These are phyloP conservation scores for Drosophila subsilvestris DNA, from an alignment of 2,888 invertebrate genomes.

Conservation along the genomic window DNA sequence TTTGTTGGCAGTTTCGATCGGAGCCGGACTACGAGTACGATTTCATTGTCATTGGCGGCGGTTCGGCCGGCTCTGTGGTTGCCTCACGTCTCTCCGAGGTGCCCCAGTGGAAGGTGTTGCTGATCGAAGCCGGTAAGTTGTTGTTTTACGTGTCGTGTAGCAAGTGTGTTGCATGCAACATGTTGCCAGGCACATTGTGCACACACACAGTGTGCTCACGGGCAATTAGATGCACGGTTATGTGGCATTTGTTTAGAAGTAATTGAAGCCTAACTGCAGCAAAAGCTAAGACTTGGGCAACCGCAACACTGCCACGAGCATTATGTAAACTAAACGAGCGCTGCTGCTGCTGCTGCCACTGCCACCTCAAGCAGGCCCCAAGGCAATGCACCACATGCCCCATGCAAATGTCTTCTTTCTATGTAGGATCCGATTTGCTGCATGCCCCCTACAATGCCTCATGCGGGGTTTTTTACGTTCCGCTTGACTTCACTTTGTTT, in stretches of 20 bases:
- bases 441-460: slow-evolving; percentile 36
- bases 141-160: slow-evolving; percentile 13
- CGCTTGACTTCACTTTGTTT: slow-evolving; percentile 51
- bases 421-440: slow-evolving; percentile 23
- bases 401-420: slow-evolving; percentile 58
- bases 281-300: slow-evolving; percentile 48
- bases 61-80: slow-evolving; percentile 84
- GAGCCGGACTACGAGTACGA: slow-evolving; percentile 84
- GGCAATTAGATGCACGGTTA: slow-evolving; percentile 72
- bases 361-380: slow-evolving; percentile 1
- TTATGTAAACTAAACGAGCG: slow-evolving; percentile 72
- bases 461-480: slow-evolving; percentile 29
- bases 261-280: slow-evolving; percentile 74
- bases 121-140: slow-evolving; percentile 84
- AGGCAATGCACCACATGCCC: slow-evolving; percentile 37
- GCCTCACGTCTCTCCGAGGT: slow-evolving; percentile 84
- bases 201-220: slow-evolving; percentile 32
- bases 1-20: slow-evolving; percentile 80
- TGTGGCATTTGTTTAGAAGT: slow-evolving; percentile 76
- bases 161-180: slow-evolving; percentile 35
- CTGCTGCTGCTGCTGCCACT: slow-evolving; percentile 43
- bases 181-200: slow-evolving; percentile 25
- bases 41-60: slow-evolving; percentile 84
- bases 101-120: slow-evolving; percentile 83
- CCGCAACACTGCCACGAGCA: slow-evolving; percentile 70